Evolutionary conservation across 2,888 invertebrate species (phyloP).

Genomic region (Choreutis nemorana): DNA sequence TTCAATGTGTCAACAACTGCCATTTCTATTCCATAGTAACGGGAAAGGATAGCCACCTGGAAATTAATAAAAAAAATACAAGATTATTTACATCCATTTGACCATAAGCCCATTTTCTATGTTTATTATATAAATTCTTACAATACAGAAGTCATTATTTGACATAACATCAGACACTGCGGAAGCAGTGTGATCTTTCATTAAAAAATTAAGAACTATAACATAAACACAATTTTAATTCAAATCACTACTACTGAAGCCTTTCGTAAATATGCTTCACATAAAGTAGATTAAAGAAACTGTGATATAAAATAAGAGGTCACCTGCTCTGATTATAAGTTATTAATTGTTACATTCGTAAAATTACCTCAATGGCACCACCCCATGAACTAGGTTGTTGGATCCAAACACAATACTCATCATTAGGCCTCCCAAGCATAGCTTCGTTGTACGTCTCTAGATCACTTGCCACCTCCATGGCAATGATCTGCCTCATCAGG

Average conservation of each 20-base stretch:
- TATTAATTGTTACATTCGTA: background rate
- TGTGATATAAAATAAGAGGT: too few relatives aligned
- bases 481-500: slow-evolving; percentile 87
- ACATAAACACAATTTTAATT: too few relatives aligned
- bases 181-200: too few relatives aligned
- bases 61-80: slow-evolving; percentile 16
- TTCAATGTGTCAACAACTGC: slow-evolving; percentile 93
- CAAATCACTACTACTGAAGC: background rate
- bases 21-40: slow-evolving; percentile 90
- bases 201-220: too few relatives aligned
- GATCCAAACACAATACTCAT: slow-evolving; percentile 92
- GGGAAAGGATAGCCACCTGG: slow-evolving; percentile 81
- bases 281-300: too few relatives aligned
- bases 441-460: slow-evolving; percentile 83
- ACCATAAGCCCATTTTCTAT: too few relatives aligned
- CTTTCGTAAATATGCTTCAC: too few relatives aligned
- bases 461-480: slow-evolving; percentile 81
- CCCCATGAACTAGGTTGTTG: slow-evolving; percentile 91
- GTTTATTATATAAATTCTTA: too few relatives aligned
- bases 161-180: too few relatives aligned
- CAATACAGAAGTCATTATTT: too few relatives aligned
- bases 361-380: slow-evolving; percentile 84
- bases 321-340: slow-evolving; percentile 1
- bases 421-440: slow-evolving; percentile 83
- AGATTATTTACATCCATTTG: slow-evolving; percentile 2